These are phyloP conservation scores for Myrmecobius fasciatus DNA, from an alignment of 2,113 vertebrate species.

Conservation along the genomic window DNA sequence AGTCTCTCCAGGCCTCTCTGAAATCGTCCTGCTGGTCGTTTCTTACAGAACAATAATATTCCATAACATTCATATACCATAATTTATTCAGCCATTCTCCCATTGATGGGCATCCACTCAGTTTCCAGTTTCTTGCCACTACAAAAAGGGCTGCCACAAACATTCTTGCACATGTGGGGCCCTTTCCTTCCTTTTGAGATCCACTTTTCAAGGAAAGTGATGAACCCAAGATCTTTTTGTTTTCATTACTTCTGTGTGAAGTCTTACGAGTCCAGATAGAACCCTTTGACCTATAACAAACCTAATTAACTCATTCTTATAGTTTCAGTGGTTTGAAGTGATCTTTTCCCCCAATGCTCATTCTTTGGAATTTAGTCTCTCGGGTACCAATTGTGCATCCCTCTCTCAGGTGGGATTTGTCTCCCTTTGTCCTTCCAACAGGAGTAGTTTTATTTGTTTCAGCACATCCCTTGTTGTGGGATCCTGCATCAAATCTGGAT, in stretches of 20 bases:
- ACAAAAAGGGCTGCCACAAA: no score
- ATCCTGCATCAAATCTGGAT: background rate
- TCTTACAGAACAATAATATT: no score
- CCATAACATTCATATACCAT: no score
- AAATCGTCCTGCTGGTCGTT: no score
- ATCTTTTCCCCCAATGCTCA: background rate
- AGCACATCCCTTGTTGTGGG: background rate
- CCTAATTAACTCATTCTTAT: background rate
- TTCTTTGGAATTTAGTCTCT: background rate
- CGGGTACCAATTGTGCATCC: background rate
- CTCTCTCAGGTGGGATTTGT: background rate
- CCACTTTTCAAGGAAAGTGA: background rate
- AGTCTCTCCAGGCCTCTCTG: no score
- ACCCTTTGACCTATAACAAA: background rate
- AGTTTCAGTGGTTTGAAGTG: background rate
- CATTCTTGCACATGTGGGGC: no score
- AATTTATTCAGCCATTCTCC: no score
- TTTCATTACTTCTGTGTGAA: background rate
- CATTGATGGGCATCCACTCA: no score
- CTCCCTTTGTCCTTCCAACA: background rate
- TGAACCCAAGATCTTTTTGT: background rate
- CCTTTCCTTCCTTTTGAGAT: background rate
- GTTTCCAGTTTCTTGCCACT: no score
- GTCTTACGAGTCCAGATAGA: background rate
- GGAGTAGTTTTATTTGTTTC: background rate